Conservation (phyloP, 2,888 invertebrate species). For the Crematogaster levior region DNA sequence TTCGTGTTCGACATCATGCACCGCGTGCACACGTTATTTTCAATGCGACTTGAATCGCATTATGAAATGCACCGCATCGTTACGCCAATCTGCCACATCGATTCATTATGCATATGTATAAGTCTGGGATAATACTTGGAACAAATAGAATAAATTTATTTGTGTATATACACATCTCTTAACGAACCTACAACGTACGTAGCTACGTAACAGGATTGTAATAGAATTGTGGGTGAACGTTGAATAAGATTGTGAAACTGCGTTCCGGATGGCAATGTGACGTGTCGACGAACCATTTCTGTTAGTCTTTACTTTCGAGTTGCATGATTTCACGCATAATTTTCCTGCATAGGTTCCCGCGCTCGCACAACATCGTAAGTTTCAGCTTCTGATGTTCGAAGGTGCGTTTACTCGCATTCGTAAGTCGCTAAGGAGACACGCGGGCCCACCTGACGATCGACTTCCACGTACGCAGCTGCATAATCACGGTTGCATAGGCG, state of each 20-base stretch:
- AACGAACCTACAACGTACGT: background rate
- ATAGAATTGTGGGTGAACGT: background rate
- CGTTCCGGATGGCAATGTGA: background rate
- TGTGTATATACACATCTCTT: background rate
- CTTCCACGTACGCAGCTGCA: conserved; percentile 41
- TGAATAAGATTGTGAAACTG: background rate
- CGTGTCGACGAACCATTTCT: conserved; percentile 2
- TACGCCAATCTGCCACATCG: conserved; percentile 8
- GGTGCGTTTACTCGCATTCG: background rate
- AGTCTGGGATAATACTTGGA: background rate
- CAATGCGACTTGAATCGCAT: background rate
- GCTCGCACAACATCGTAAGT: background rate
- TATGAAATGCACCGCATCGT: conserved; percentile 26
- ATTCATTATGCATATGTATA: conserved; percentile 11
- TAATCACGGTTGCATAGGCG: conserved; percentile 48
- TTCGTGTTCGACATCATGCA: background rate
- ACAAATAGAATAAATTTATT: background rate
- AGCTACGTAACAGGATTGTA: background rate
- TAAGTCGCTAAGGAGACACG: conserved; percentile 7
- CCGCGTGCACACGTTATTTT: conserved; percentile 26
- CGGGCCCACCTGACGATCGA: conserved; percentile 46
- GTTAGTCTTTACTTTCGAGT: conserved; percentile 31
- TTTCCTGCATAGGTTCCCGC: conserved; percentile 30
- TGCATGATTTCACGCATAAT: conserved; percentile 36
- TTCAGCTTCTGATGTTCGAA: background rate